phyloP scores from a whole-genome alignment of 2,113 vertebrate species.

The Lepus americanus region DNA sequence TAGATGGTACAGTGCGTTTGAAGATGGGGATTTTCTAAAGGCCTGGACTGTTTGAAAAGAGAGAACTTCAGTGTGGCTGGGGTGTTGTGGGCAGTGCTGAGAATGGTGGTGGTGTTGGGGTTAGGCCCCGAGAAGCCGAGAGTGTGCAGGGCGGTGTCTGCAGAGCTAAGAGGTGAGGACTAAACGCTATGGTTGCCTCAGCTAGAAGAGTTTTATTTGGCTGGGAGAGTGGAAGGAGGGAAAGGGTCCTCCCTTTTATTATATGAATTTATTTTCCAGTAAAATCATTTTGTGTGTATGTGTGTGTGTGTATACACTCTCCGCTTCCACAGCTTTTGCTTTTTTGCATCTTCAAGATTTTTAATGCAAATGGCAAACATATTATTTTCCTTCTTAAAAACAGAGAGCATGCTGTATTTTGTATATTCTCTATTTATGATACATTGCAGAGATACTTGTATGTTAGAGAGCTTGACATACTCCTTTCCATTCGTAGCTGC shows the following conservation, averaged over 20 bases:
- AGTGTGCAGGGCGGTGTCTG: not conserved
- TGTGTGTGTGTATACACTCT: not conserved
- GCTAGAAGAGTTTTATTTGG: not conserved
- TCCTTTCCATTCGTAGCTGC: not conserved
- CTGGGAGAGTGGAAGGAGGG: not conserved
- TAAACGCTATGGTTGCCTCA: rapidly evolving
- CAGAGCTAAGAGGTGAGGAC: not conserved
- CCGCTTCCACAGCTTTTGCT: not conserved
- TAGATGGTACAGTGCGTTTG: not conserved
- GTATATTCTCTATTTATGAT: not conserved
- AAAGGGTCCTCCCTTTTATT: not conserved
- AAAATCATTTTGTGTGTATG: not conserved
- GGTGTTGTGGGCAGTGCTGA: rapidly evolving
- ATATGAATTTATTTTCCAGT: not conserved
- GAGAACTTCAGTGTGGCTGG: not conserved
- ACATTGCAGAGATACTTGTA: not conserved
- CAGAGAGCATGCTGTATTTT: not conserved
- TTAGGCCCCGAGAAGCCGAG: not conserved
- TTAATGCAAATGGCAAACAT: not conserved
- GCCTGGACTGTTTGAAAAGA: not conserved
- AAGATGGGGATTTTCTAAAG: not conserved
- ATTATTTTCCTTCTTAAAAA: not conserved
- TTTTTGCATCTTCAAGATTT: not conserved
- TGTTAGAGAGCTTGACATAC: not conserved
- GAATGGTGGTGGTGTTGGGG: not conserved